Base-by-base conservation (phyloP, 2,888 invertebrate species). In the Drosophila koepferae region DNA sequence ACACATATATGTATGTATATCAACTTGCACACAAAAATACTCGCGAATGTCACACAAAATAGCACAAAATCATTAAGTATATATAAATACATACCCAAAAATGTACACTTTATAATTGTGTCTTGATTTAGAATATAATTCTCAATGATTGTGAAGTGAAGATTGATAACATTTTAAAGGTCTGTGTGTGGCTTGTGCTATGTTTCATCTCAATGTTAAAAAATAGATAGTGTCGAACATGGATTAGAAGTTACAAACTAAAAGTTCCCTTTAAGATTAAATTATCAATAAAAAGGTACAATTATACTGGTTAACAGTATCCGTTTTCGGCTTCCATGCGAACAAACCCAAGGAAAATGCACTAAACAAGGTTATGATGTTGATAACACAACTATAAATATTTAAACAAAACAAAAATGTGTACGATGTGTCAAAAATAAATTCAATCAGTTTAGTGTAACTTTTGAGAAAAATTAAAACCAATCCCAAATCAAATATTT, bases 351-450 rank as follows among this genome's bases (percentile, higher is more conserved):
- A 70, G 51, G 40, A 60, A 62, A 62, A 72, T 53, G 77, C 81
- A 77, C 66, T 81, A 64, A 77, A 54, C 34, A 81, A 51, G 68
- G 43, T 48, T 53, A 62, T 53, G 58, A 58, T 49, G 43, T 56
- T 72, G 59, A 71, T 69, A 82, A 82, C 68, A 69, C 44, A 65
- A 65, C 59, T 68, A 63, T 48, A 63, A 63, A 71, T 68, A 74
- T 55, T 66, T 41, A 55, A 73, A 72, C 63, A 70, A 64, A 77
- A 73, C 78, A 78, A 84, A 81, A 80, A 78, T 69, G 72, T 86
- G 77, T 89, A 90, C 88, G 80, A 91, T 91, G 89, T 90, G 89
- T 90, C 89, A 90, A 90, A 91, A 80, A 86, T 49, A 82, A 82
- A 79, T 91, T 90, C 91, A 86, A 91, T 90, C 91, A 88, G 78